Base-by-base conservation (phyloP, 2,888 invertebrate species). In the Sphaeridia pumilis region DNA sequence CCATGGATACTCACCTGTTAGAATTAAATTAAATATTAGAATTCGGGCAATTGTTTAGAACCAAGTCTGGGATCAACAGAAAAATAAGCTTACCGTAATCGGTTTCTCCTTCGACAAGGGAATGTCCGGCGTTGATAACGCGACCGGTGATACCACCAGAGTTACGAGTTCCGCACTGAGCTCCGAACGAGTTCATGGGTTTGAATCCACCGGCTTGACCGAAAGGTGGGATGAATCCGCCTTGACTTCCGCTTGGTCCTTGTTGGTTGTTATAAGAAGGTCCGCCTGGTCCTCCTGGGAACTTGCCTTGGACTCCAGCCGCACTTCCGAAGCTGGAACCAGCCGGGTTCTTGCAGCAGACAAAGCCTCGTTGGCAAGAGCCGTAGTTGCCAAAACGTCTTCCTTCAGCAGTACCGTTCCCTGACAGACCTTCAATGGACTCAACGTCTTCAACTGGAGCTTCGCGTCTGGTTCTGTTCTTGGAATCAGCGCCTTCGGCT, bases 91-190 rank as follows among this genome's bases (percentile, higher is more conserved):
- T 48, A 53, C 56, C 56, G 41, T 49, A 56, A 24, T 54, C 51
- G 20, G 56, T 56, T 17, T 56, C 50, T 35, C 51, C 49, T 36
- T 54, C 50, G 20, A 44, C 54, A 14, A 48, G 44, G 14, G 45
- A 24, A 27, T 47, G 36, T 43, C 36, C 49, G 46, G 36, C 56
- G 67, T 68, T 67, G 71, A 90, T 90, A 59, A 92, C 86, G 60
- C 92, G 80, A 27, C 90, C 92, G 60, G 88, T 89, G 62, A 90
- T 83, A 48, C 89, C 90, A 66, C 87, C 85, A 1, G 87, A 82
- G 69, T 88, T 84, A 61, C 88, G 77, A 5, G 80, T 77, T 46
- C 92, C 92, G 67, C 92, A 92, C 64, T 84, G 84, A 12, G 78
- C 46, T 22, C 38, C 38, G 26, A 12, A 12, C 12, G 41, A 38